Base-by-base conservation (phyloP, 2,797 vertebrate species). In the Hyperoplus immaculatus region DNA sequence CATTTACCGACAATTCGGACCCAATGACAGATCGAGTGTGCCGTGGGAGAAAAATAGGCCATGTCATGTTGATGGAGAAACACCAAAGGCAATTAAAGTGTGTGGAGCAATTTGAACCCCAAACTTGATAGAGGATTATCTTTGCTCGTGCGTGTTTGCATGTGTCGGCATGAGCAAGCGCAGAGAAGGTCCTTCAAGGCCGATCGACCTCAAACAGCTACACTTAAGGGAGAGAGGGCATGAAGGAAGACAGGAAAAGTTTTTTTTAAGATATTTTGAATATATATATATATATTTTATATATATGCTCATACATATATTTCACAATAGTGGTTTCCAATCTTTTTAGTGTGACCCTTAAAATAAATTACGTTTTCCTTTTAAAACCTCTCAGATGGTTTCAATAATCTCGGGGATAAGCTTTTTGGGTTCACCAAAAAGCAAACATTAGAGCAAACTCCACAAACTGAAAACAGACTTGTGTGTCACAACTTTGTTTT, bases 1-100 rank as follows among this genome's bases (percentile, higher is more conserved):
- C 67, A 41, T 76, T 68, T 63, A 55, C 42, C 69, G 7, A 63
- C 67, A 76, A 18, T 39, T 61, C 53, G 56, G 69, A 69, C 70
- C 60, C 56, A 72, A 75, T 79, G 77, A 78, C 55, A 71, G 42
- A 63, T 47, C 75, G 75, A n/a, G 60, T 58, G 49, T 53, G 36
- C 14, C 16, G 57, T 69, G 72, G 4, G n/a, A 81, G 78, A 64
- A 82, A 29, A 79, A 77, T 46, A 66, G 57, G 66, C 70, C 72
- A 71, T 71, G 62, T 79, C 63, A 39, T 76, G 69, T 77, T 82
- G 80, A 65, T 65, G 68, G 81, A 80, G 66, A 74, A 77, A 74
- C 60, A 58, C 72, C 41, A 75, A 71, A 77, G 29, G 80, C 77
- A 74, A 77, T 80, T 82, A 79, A 84, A 74, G 64, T 84, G 68